Base-by-base conservation (phyloP, 2,797 vertebrate species). In the Poliocrania exsul region DNA sequence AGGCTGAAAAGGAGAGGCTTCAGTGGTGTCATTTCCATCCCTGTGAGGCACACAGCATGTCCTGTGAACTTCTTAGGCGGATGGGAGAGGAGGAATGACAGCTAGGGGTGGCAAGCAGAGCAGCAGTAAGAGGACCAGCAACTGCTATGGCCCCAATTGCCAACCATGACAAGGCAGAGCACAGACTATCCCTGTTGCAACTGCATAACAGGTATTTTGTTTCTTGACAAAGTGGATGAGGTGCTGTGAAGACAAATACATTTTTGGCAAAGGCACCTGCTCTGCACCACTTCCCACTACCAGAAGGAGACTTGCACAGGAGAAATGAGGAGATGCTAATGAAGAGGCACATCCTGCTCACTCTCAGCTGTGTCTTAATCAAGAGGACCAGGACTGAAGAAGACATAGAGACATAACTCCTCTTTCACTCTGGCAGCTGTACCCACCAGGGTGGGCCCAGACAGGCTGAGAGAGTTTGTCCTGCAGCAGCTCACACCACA, bases 281-380 rank as follows among this genome's bases (percentile, higher is more conserved):
- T 79, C 40, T 49, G 17, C 33, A 89, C 65, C 12, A 11, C 24
- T 44, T 57, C 9, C 11, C 21, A 83, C 7, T 14, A 28, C 33
- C 50, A 75, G 62, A 88, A 86, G 11, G 11, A 44, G 38, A 54
- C 16, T 53, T 62, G 23, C 38, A 53, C 17, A 44, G 65, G 73
- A 31, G 40, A 82, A 46, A 25, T 0, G 2, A 82, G n/a, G 54
- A 69, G n/a, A 23, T 75, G n/a, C 29, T n/a, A 46, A 3, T 0
- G 2, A 58, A 6, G 9, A 61, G 20, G 33, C 18, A 38, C 0
- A 0, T 35, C 26, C 65, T 81, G 23, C 44, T 75, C 2, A 1
- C 18, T 81, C 29, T 69, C 37, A 60, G 19, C 21, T 86, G 10
- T 29, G 10, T 38, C 44, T 72, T 51, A 33, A 53, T 57, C 5